Evolutionary conservation across 2,888 invertebrate genomes (phyloP), one percentile per base, ranked within the genome.

Genomic region (Lasioglossum marginatum): DNA sequence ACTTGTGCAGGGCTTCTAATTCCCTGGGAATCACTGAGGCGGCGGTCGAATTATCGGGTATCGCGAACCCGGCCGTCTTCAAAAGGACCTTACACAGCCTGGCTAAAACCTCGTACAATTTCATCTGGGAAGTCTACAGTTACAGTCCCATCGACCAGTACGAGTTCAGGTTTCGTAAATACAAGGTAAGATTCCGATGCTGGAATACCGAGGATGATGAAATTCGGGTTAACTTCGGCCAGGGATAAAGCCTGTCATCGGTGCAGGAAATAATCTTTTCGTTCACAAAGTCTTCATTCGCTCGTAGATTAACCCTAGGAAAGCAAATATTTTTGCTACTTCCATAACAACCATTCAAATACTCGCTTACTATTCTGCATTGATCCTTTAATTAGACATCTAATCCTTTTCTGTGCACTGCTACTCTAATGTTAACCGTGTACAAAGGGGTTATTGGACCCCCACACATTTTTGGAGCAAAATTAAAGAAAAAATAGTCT

Each of bases 81-180:
- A 97, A 97, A 93, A 96, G 96, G 88, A 96, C 96, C 87, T 95
- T 94, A 37, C 95, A 93, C 52, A 92, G 96, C n/a, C 88, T 93
- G 4, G 73, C 97, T 94, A 80, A 96, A 86, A 95, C 95, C 77
- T 95, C 97, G 43, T 97, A 97, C 93, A 97, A 97, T 10, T 96
- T 98, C 4, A 97, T 98, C 77, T 98, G 98, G 98, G 97, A 98
- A 93, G 98, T 98, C 0, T 98, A 98, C 93, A 98, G 98, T 80
- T 97, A 98, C 94, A 97, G 97, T 52, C 97, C 97, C 1, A 97
- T 98, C 77, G 97, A 97, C 91, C 98, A 98, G 95, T 96, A 97
- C 88, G 96, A 96, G 90, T 95, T 97, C 93, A 93, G 94, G 90
- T 96, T 96, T 90, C 93, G 95, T 57, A 94, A 94, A 89, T 93